Evolutionary conservation across 2,888 invertebrate species (phyloP), one percentile per base, ranked within the genome.

Genomic region (Apotomis betuletana): DNA sequence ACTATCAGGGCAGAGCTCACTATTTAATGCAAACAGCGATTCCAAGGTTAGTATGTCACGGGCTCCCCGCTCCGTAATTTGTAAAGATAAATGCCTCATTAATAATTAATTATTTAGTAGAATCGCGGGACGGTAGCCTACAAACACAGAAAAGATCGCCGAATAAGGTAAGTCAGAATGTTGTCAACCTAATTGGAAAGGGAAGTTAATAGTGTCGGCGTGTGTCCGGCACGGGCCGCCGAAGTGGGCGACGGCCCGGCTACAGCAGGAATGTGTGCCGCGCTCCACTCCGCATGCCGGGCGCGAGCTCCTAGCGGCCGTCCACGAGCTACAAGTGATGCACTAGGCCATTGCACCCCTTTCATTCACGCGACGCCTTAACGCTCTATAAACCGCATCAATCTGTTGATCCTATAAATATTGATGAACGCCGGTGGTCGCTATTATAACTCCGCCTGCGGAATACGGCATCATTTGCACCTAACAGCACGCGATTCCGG

Each of bases 311-410:
- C 46, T 72, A 72, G 75, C 75, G 75, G 78, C 75, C 46, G 67
- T 49, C 38, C 46, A 75, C 79, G 78, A 77, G 76, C 74, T 74
- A 77, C 76, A 77, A 76, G 76, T 85, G 83, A 83, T 85, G 85
- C 86, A 85, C 83, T 61, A 87, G 91, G 91, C 88, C 92, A 83
- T 90, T 91, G 91, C 91, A 91, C 92, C 90, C 90, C 89, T 91
- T 91, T 92, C 92, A 88, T 91, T 92, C 92, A 88, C 91, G 89
- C 85, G 81, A 85, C 83, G 82, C 79, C 86, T 89, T 87, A 88
- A 91, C 89, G 92, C 92, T 92, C 92, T 91, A 92, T 87, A 91
- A 91, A 92, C 85, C 85, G 82, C 86, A 85, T 89, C 88, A 83
- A 87, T 87, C 85, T 82, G 73, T 76, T 82, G 80, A 81, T 81